Conservation (phyloP, 2,888 invertebrate genomes). For the Teleiodes luculella region DNA sequence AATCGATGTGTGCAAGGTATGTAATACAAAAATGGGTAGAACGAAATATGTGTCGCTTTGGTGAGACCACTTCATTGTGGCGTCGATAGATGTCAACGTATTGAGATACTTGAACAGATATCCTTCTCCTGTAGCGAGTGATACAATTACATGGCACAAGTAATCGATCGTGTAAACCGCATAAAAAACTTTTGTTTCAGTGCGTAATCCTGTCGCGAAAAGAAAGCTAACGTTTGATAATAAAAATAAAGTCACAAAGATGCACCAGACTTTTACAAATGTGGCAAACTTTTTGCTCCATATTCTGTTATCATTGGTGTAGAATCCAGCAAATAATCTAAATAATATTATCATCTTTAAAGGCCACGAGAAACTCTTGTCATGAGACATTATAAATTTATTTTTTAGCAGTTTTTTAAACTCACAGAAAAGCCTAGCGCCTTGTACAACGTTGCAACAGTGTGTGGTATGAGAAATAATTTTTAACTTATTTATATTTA, state of each 20-base stretch:
- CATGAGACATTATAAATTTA: too few relatives aligned
- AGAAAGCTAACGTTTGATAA: background rate
- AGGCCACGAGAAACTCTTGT: too few relatives aligned
- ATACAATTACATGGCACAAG: background rate
- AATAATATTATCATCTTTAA: too few relatives aligned
- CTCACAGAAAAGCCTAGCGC: too few relatives aligned
- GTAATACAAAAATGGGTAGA: background rate
- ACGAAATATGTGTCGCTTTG: background rate
- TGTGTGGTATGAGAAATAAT: too few relatives aligned
- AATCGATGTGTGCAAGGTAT: too few relatives aligned
- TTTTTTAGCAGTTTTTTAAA: too few relatives aligned
- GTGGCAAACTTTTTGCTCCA: background rate
- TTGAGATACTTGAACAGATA: background rate
- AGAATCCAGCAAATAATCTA: too few relatives aligned
- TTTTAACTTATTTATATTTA: too few relatives aligned
- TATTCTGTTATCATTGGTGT: background rate
- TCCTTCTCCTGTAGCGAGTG: background rate
- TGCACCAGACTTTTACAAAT: background rate
- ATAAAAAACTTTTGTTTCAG: background rate
- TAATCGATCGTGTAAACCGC: background rate
- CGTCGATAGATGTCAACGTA: background rate
- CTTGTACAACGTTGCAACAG: too few relatives aligned
- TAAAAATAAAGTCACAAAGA: background rate
- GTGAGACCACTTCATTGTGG: background rate
- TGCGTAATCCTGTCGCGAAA: background rate